phyloP scores from a whole-genome alignment of 2,888 invertebrate species.

The Lottia gigantea region DNA sequence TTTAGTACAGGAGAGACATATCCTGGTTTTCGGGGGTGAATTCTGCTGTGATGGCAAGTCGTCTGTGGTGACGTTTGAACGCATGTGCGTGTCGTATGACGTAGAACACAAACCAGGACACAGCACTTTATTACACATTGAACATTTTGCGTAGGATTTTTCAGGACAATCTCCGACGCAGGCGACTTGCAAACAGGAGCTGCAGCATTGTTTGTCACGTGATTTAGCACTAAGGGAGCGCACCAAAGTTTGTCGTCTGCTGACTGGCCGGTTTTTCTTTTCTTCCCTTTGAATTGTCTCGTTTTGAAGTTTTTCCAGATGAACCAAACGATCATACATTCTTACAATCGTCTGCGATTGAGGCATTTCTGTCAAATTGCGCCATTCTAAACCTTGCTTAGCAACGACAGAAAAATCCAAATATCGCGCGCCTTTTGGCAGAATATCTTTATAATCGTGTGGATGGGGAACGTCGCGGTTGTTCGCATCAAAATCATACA shows the following conservation, averaged over 20 bases:
- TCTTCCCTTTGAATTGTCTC: conserved; percentile 57
- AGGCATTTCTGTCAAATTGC: conserved; percentile 37
- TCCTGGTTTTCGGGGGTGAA: conserved; percentile 37
- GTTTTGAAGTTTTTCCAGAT: conserved; percentile 49
- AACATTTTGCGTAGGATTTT: conserved; percentile 44
- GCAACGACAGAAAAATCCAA: conserved; percentile 48
- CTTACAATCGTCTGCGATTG: conserved; percentile 17
- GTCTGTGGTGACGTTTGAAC: conserved; percentile 39
- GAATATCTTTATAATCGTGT: conserved; percentile 48
- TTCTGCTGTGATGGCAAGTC: conserved; percentile 29
- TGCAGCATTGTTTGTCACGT: conserved; percentile 49
- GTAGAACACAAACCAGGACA: conserved; percentile 52
- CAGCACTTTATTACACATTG: conserved; percentile 42
- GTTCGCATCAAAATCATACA: conserved; percentile 58
- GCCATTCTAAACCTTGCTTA: conserved; percentile 46
- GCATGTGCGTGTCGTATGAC: conserved; percentile 54
- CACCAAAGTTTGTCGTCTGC: conserved; percentile 35
- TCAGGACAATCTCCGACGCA: conserved; percentile 60
- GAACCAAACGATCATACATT: conserved; percentile 49
- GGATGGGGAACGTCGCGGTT: conserved; percentile 44
- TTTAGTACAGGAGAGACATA: conserved; percentile 47
- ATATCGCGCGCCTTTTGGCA: conserved; percentile 45
- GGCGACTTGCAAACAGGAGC: conserved; percentile 53
- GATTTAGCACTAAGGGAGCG: conserved; percentile 35
- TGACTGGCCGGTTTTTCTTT: conserved; percentile 30